Percentiles rank a stretch among this genome's conserved stretches.
phyloP scores from a whole-genome alignment of 2,888 invertebrate genomes.

The Ischnus inquisitorius region DNA sequence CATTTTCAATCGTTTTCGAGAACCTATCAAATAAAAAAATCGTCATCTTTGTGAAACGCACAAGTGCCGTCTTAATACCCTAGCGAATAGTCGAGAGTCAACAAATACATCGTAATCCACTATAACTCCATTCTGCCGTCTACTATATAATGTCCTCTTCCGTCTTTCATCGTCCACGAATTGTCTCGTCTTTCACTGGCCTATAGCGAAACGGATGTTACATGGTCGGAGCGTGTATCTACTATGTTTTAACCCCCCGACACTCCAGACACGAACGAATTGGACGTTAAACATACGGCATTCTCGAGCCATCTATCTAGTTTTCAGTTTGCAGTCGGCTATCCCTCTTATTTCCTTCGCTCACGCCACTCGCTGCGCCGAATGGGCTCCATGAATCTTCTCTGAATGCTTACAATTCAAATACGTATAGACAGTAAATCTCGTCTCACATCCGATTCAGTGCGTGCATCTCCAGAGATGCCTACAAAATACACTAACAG shows the following conservation, averaged over 20 bases:
- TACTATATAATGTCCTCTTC: slow-evolving; percentile 33
- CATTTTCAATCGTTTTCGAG: too few species aligned
- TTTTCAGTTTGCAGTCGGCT: slow-evolving; percentile 27
- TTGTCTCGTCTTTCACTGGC: slow-evolving; percentile 40
- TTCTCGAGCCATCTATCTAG: slow-evolving; percentile 39
- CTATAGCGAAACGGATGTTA: slow-evolving; percentile 28
- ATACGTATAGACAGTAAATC: not conserved
- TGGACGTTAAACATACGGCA: slow-evolving; percentile 37
- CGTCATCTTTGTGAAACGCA: too few species aligned
- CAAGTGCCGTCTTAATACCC: too few species aligned
- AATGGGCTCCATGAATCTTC: slow-evolving; percentile 28
- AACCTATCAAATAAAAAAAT: too few species aligned
- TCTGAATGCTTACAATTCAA: slow-evolving; percentile 1
- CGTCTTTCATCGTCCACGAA: slow-evolving; percentile 16
- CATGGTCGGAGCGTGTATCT: slow-evolving; percentile 6
- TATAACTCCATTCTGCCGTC: slow-evolving; percentile 16
- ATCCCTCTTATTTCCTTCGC: slow-evolving; percentile 12
- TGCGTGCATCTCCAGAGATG: not conserved
- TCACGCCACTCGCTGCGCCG: slow-evolving; percentile 15
- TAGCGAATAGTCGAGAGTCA: too few species aligned
- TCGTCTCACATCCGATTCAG: slow-evolving; percentile 6
- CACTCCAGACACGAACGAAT: slow-evolving; percentile 32
- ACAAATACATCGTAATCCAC: slow-evolving; percentile 32
- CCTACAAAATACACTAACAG: not conserved
- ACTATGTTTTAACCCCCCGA: slow-evolving; percentile 10